Conservation (phyloP, 2,113 vertebrate genomes). For the Myiagra hebetior region DNA sequence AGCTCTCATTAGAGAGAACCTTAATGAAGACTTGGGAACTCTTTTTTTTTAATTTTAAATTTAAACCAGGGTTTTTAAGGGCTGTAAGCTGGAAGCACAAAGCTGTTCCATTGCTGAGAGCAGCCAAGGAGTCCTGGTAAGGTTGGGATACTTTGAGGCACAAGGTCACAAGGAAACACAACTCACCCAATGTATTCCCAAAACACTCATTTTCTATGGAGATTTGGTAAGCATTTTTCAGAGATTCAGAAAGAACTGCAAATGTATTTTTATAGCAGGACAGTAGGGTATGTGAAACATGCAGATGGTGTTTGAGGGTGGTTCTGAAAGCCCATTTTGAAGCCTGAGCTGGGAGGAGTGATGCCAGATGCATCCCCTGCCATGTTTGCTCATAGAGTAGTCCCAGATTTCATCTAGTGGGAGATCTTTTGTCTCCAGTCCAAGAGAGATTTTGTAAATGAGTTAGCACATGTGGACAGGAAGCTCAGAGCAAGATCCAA, state of each 20-base stretch:
- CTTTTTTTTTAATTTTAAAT: neutral
- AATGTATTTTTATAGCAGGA: neutral
- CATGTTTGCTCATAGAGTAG: neutral
- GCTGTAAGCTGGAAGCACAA: neutral
- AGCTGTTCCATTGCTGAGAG: neutral
- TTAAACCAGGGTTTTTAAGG: neutral
- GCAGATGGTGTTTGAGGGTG: neutral
- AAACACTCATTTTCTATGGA: neutral
- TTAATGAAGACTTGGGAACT: neutral
- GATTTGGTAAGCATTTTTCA: neutral
- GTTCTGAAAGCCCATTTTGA: neutral
- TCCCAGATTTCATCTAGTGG: neutral
- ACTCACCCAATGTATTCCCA: neutral
- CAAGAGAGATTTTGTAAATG: neutral
- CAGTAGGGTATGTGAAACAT: neutral
- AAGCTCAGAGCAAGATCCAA: neutral
- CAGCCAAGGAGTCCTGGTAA: neutral
- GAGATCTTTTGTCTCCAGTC: neutral
- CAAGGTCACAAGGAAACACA: neutral
- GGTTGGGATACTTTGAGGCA: neutral
- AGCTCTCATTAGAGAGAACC: neutral
- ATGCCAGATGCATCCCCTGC: neutral
- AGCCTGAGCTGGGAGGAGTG: neutral
- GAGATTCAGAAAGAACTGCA: neutral
- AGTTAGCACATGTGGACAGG: neutral